Evolutionary conservation across 2,888 invertebrate species (phyloP), one percentile per base, ranked within the genome.

Genomic region (Phalera bucephala): DNA sequence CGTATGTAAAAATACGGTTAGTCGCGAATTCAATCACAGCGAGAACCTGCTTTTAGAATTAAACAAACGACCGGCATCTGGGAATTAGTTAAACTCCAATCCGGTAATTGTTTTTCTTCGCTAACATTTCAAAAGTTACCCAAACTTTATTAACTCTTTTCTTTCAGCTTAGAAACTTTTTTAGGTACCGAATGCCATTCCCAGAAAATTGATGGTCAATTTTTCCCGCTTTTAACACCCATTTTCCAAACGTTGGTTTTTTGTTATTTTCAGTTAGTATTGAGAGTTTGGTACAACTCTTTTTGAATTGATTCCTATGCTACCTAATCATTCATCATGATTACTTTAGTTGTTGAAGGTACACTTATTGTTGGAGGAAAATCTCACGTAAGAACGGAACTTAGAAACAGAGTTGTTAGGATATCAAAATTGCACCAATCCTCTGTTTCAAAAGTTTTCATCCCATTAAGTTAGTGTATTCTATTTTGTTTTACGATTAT

Each of bases 161-260:
- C 74, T 72, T 64, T 59, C 49, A 59, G 58, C 69, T 64, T 33
- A 33, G 27, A 50, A 72, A 75, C 64, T 75, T 76, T 42, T 50
- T 36, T 33, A 12, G 36, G 62, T 62, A 65, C 65, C 67, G 66
- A 76, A 75, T 63, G 82, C 75, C 83, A 71, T 76, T 80, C 59
- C 59, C 82, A 83, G 78, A 71, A 72, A 83, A 81, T 81, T 79
- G 80, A 83, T 83, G 80, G 71, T 40, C 35, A 59, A 58, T 65
- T n/a, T n/a, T 71, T 68, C 58, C 60, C 38, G 41, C 44, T 26
- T 40, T 51, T 59, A 32, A 45, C 52, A 45, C 48, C 65, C 64
- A 70, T 70, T 75, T 70, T 63, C 72, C 66, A 65, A 65, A 61
- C 52, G 64, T 53, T 45, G 52, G 51, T 56, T 52, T 64, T 48